A percentile compares a stretch with the other conserved stretches of the same genome.
These are phyloP conservation scores for Agraylea sexmaculata DNA, from an alignment of 1,140 invertebrate species.

Conservation along the genomic window DNA sequence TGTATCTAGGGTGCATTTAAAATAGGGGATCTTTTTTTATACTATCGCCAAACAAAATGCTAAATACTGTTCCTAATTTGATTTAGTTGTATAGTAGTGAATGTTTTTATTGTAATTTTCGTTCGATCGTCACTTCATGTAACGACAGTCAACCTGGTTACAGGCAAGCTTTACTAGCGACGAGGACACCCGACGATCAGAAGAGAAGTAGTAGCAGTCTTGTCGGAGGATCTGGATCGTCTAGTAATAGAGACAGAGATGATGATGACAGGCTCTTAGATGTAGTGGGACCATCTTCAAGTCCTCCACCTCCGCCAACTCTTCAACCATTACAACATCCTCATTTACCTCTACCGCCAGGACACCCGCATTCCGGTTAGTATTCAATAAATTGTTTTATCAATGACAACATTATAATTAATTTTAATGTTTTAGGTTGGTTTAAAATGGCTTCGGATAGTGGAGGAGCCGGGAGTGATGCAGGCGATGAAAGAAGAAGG, in stretches of 20 bases:
- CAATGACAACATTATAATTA: slow-evolving; percentile 1
- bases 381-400: background rate
- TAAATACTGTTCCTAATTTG: too few species aligned
- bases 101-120: too few species aligned
- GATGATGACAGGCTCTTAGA: slow-evolving; percentile 79
- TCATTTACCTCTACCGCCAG: slow-evolving; percentile 21
- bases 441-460: slow-evolving; percentile 40
- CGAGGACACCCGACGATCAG: slow-evolving; percentile 42
- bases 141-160: slow-evolving; percentile 29
- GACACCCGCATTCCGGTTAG: slow-evolving; percentile 33
- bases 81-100: too few species aligned
- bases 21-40: too few species aligned
- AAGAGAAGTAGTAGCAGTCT: slow-evolving; percentile 23
- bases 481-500: slow-evolving; percentile 38
- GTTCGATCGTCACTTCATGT: slow-evolving; percentile 12
- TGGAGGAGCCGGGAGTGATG: slow-evolving; percentile 36
- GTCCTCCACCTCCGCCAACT: slow-evolving; percentile 49
- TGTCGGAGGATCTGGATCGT: slow-evolving; percentile 27
- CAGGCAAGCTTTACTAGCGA: slow-evolving; percentile 76
- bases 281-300: slow-evolving; percentile 71
- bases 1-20: too few species aligned
- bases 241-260: slow-evolving; percentile 49
- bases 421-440: slow-evolving; percentile 36
- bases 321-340: slow-evolving; percentile 10
- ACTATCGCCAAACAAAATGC: too few species aligned